phyloP scores from a whole-genome alignment of 2,113 vertebrate species.

The Burhinus bistriatus region DNA sequence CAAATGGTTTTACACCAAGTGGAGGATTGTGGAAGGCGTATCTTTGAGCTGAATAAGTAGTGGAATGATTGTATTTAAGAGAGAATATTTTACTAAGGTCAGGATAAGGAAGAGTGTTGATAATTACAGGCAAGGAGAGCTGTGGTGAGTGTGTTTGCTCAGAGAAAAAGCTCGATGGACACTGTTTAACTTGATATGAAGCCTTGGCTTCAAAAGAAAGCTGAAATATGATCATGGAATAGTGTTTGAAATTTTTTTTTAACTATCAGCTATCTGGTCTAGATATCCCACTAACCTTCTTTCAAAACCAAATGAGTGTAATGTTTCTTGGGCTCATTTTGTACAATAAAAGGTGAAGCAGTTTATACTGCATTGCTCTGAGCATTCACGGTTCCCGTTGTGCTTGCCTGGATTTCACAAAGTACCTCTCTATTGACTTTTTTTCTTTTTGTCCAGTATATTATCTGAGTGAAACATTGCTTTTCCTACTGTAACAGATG shows the following conservation, averaged over 20 bases:
- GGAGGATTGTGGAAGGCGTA: not conserved
- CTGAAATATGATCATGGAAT: not conserved
- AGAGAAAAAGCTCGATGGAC: not conserved
- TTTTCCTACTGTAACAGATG: not conserved
- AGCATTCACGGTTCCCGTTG: not conserved
- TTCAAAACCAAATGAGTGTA: not conserved
- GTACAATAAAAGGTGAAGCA: not conserved
- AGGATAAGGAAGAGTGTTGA: not conserved
- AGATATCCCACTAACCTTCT: not conserved
- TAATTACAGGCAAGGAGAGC: not conserved
- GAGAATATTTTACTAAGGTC: not conserved
- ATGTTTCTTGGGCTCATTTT: not conserved
- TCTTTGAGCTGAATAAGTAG: not conserved
- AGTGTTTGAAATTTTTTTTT: not conserved
- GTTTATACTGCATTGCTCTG: not conserved
- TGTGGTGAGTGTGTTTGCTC: not conserved
- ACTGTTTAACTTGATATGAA: not conserved
- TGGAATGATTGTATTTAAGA: not conserved
- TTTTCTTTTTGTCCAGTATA: not conserved
- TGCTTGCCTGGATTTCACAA: not conserved
- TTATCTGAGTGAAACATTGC: not conserved
- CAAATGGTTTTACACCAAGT: not conserved
- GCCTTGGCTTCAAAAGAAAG: not conserved
- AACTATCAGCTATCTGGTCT: not conserved
- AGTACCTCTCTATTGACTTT: not conserved